Evolutionary conservation across 1,140 invertebrate species (phyloP), one percentile per base, ranked within the genome.

Genomic region (Gryllus bimaculatus): DNA sequence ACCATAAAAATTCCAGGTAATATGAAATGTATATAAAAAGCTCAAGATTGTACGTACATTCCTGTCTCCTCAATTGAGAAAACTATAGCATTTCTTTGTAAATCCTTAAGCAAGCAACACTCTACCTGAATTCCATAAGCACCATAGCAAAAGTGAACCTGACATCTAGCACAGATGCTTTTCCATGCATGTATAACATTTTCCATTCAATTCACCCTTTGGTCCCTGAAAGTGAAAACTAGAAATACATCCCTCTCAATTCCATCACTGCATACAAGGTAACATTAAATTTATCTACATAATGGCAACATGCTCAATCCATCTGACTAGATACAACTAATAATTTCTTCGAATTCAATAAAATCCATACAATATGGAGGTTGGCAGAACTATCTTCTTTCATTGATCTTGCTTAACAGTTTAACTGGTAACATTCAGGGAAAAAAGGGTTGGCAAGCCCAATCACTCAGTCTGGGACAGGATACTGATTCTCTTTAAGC

Each of bases 201-300:
- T 21, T 73, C 20, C 74, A 75, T 75, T 75, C 20, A 75, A 73
- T 73, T n/a, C 77, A 77, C 79, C 79, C 79, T 79, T 79, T 79
- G 54, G 79, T 79, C 73, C 79, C 79, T 79, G 79, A 79, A 77
- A 18, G 76, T 73, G 47, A n/a, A 48, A 47, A 79, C 49, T 39
- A 74, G 39, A 73, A 47, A 48, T 39, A 48, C 75, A 76, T 47
- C 20, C 75, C 39, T 66, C 54, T 73, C 47, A 66, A 73, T 49
- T 26, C 26, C 49, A 47, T 48, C 39, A 79, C 47, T 66, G 47
- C 73, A 48, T 21, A 47, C n/a, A 18, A 20, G 26, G 8, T 79
- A 18, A 79, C 39, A 54, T n/a, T 78, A 78, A 39, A 39, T 39
- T 39, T 66, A 78, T 21, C 26, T 54, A 78, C 10, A 78, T n/a